These are phyloP conservation scores for Mya arenaria DNA, from an alignment of 1,140 invertebrate species.

Conservation along the genomic window DNA sequence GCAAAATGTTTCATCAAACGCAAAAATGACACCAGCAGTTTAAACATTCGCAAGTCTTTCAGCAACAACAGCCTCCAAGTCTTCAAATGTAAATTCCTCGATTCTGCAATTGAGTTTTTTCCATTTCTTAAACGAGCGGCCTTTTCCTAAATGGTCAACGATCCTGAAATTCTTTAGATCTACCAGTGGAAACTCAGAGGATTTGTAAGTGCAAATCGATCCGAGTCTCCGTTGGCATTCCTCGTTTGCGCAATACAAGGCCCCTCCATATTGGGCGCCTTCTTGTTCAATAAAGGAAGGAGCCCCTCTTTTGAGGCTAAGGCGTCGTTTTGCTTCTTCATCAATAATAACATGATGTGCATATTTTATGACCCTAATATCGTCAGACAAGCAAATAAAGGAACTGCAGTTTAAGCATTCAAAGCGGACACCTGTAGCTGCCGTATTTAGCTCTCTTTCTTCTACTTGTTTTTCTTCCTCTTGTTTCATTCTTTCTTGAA, in stretches of 20 bases:
- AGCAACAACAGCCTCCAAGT: slow-evolving; percentile 30
- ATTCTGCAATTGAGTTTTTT: not conserved
- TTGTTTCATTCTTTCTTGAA: slow-evolving; percentile 59
- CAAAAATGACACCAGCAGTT: too few species aligned
- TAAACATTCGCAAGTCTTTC: not conserved
- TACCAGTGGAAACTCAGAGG: slow-evolving; percentile 6
- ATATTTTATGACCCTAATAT: not conserved
- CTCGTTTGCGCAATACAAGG: not conserved
- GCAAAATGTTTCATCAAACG: too few species aligned
- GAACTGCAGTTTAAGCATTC: slow-evolving; percentile 22
- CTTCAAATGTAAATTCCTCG: slow-evolving; percentile 38
- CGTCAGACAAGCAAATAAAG: slow-evolving; percentile 8
- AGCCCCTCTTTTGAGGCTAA: not conserved
- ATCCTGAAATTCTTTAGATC: slow-evolving; percentile 5
- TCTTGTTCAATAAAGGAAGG: not conserved
- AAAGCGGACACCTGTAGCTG: not conserved
- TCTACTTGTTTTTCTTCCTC: slow-evolving; percentile 18
- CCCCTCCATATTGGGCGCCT: not conserved
- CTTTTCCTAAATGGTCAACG: not conserved
- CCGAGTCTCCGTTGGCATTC: not conserved
- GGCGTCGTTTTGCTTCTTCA: not conserved
- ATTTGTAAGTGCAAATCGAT: not conserved
- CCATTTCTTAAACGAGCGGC: not conserved
- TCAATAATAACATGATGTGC: slow-evolving; percentile 16
- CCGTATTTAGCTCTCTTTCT: not conserved